These are phyloP conservation scores for Carlito syrichta DNA, from an alignment of 2,113 vertebrate genomes.

Conservation along the genomic window DNA sequence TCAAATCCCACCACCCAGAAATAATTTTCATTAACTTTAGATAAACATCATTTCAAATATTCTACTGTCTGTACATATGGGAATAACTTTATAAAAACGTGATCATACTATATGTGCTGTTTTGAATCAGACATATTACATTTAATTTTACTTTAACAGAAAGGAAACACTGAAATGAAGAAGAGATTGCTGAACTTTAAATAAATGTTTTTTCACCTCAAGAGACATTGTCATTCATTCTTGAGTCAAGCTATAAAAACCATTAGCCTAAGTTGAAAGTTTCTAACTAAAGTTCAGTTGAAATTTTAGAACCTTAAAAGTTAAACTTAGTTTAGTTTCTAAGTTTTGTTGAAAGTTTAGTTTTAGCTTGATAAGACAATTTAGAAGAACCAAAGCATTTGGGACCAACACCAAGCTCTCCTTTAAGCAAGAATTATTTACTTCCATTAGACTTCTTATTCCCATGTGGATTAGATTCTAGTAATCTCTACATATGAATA, in stretches of 20 bases:
- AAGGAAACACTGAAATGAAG: constrained; percentile 23
- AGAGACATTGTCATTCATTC: constrained; percentile 32
- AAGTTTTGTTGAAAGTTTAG: background rate
- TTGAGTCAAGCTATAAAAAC: constrained; percentile 16
- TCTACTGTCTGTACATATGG: background rate
- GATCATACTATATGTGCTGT: background rate
- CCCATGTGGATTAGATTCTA: background rate
- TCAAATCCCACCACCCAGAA: constrained; percentile 36
- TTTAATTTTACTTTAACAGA: constrained; percentile 50
- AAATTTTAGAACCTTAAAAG: background rate
- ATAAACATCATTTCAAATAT: constrained; percentile 13
- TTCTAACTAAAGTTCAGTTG: constrained; percentile 12
- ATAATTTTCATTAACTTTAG: constrained; percentile 28
- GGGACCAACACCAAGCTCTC: background rate
- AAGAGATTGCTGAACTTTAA: constrained; percentile 37
- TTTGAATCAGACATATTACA: constrained; percentile 50
- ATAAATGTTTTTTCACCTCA: constrained; percentile 14
- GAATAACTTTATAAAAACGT: constrained; percentile 35
- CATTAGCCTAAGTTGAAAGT: background rate
- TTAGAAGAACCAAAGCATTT: constrained; percentile 52
- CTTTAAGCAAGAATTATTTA: constrained; percentile 28
- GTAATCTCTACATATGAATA: constrained; percentile 6
- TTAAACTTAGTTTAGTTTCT: background rate
- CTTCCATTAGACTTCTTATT: constrained; percentile 15
- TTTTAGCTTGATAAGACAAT: constrained; percentile 20